Evolutionary conservation across 2,797 vertebrate genomes (phyloP).

Genomic region (Emys orbicularis): DNA sequence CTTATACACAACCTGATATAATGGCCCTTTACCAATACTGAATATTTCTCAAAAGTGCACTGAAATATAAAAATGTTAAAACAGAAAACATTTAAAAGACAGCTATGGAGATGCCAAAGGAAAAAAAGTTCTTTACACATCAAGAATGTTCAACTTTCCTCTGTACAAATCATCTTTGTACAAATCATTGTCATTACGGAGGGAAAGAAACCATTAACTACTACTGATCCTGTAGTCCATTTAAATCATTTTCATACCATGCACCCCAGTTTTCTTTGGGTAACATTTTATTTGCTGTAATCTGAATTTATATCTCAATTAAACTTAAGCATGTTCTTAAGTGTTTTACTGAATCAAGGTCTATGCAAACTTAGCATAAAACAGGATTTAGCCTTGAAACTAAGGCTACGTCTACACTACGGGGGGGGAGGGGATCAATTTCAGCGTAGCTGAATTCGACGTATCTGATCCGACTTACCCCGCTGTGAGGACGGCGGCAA

Average conservation of each 20-base stretch:
- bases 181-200: neutral
- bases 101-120: fast-evolving
- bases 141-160: neutral
- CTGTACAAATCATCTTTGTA: neutral
- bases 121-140: neutral
- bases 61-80: neutral
- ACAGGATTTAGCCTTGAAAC: neutral
- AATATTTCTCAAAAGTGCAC: neutral
- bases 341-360: neutral
- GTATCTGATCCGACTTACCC: too few species aligned
- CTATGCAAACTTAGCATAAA: neutral
- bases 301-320: neutral
- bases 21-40: neutral
- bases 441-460: too few species aligned
- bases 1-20: neutral
- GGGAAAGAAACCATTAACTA: neutral
- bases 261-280: neutral
- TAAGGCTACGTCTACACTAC: neutral
- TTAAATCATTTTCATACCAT: neutral
- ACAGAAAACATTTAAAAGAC: neutral
- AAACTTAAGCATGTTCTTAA: neutral
- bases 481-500: too few species aligned
- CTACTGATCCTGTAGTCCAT: neutral
- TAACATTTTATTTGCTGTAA: neutral
- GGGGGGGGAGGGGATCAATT: too few species aligned